Base-by-base conservation (phyloP, 2,113 vertebrate genomes). In the Scomber scombrus region DNA sequence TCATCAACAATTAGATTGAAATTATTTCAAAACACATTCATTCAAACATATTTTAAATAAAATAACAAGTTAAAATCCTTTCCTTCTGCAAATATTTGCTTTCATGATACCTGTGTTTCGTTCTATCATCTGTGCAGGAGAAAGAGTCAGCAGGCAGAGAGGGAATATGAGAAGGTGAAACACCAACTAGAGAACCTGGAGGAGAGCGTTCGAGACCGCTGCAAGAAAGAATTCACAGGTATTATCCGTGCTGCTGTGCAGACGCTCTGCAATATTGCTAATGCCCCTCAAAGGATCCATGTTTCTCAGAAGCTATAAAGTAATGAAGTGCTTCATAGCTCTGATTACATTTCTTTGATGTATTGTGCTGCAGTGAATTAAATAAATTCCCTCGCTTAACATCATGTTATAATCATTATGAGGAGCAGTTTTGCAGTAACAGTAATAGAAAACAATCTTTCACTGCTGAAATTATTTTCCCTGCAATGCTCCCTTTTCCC, bases 201-300 rank as follows among this genome's bases (percentile, higher is more conserved):
- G 88, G 98, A 99, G 90, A 99, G 97, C 1, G 98, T 99, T 11
- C 94, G 98, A 3, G 98, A 99, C 71, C 97, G 97, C 56, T 99
- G 98, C 96, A 99, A 99, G 93, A 99, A 99, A 81, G 98, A 99
- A 87, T 99, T 98, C 93, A 98, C 97, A 91, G 97, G 97, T 99
- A 91, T 49, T 2, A 40, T 14, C 31, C 4, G 54, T 14, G n/a
- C 46, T 60, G 51, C 43, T 45, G 40, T 23, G 11, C 16, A 14
- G 45, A 57, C 19, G 7, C 46, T 51, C 50, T 1, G 40, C 63
- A 40, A 49, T 63, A 26, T 45, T 13, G 11, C 56, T 66, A 72
- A 78, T 74, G 51, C n/a, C 10, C 70, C 58, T 64, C 66, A 57
- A 43, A 74, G 47, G 58, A 50, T 72, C 51, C 47, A 34, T 72